phyloP scores from a whole-genome alignment of 23 tunicate species.

The Diplosoma virens region DNA sequence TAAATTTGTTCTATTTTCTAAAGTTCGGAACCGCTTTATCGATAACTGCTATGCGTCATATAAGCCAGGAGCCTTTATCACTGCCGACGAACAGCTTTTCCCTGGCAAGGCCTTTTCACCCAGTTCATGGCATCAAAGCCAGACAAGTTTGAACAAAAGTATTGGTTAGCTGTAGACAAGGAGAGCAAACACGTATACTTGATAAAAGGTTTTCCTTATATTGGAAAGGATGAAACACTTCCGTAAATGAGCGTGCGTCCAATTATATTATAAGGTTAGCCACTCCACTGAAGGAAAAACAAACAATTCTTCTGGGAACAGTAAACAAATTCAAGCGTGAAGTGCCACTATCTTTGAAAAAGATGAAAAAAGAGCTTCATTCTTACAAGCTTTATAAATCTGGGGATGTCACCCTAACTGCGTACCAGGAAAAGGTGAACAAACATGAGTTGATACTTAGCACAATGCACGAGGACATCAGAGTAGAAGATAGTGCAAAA shows the following conservation, averaged over 20 bases:
- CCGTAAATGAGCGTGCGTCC: constrained; percentile 24
- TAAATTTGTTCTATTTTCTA: constrained; percentile 19
- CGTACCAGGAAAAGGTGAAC: no score
- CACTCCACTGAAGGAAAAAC: constrained; percentile 10
- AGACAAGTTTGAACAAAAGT: constrained; percentile 22
- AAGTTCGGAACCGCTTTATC: constrained; percentile 17
- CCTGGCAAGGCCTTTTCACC: constrained; percentile 29
- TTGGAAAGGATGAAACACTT: constrained; percentile 21
- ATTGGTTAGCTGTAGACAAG: constrained; percentile 40
- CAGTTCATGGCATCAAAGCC: constrained; percentile 40
- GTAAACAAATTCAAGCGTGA: neutral
- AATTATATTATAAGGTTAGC: neutral
- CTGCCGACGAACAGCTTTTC: constrained; percentile 29
- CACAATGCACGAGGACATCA: no score
- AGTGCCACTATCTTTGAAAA: no score
- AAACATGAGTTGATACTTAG: no score
- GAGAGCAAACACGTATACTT: constrained; percentile 26
- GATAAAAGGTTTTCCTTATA: constrained; percentile 35
- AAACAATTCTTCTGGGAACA: neutral
- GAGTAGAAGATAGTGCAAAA: no score
- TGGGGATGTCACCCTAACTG: neutral
- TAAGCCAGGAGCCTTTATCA: constrained; percentile 39
- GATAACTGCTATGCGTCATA: constrained; percentile 27
- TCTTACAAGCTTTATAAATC: neutral
- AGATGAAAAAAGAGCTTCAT: neutral